Base-by-base conservation (phyloP, 2,888 invertebrate genomes). In the Trachelus stipa region DNA sequence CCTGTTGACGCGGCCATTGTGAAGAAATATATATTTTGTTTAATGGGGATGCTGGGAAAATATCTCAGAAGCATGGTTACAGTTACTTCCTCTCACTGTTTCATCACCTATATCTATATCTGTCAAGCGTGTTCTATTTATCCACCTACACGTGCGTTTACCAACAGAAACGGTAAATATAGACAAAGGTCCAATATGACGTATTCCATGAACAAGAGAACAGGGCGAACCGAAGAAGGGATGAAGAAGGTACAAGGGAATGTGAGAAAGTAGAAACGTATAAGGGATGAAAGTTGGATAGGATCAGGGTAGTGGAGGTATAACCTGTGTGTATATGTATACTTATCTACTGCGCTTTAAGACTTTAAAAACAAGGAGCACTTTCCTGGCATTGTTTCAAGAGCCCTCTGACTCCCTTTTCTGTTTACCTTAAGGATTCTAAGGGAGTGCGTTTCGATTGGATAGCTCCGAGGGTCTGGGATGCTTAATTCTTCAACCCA, bases 321-420 rank as follows among this genome's bases (percentile, higher is more conserved):
- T 56, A 56, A 56, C 6, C 23, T 23, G 56, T 40, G 37, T 40
- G 12, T 40, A 23, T 40, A 23, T 40, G 1, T 40, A 15, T 40
- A 37, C 4, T 4, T 37, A 40, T 40, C 1, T 23, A 56, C 33
- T 71, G 11, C 71, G 71, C 31, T 84, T 84, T 80, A 81, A 84
- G 83, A 81, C 83, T 85, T 82, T 78, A 80, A 84, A 86, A 85
- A 85, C 85, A 85, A 84, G 82, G 83, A 84, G 82, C 83, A 84
- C 84, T 85, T 83, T 81, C 82, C 75, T 69, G 80, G 81, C 81
- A 84, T 86, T 86, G 84, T 84, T 85, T 85, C 83, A 76, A 84
- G 83, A 79, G 78, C 75, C 83, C 79, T 80, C 78, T 77, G 74
- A 77, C 73, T 73, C 79, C 78, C 80, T 81, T 73, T 74, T 78